Evolutionary conservation across 2,888 invertebrate genomes (phyloP).

Genomic region (Yponomeuta sedellus): DNA sequence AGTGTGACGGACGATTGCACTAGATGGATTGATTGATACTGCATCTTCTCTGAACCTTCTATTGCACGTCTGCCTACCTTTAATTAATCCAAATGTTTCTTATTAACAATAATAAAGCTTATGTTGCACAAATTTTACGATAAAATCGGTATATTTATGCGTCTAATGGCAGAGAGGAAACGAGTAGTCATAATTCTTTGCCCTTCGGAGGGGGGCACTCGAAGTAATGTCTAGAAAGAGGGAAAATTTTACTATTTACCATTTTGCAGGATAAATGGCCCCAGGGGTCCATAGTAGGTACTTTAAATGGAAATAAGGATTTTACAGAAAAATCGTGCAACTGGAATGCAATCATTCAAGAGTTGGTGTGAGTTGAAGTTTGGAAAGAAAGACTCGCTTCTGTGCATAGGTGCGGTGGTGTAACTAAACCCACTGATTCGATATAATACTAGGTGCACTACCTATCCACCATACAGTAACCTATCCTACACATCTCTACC

Average conservation of each 20-base stretch:
- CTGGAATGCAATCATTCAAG: no score
- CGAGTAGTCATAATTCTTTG: conserved; percentile 15
- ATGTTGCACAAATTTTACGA: conserved; percentile 47
- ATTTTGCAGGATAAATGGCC: background rate
- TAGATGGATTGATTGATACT: background rate
- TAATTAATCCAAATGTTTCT: conserved; percentile 44
- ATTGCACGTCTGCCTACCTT: conserved; percentile 22
- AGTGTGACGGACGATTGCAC: background rate
- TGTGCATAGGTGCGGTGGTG: no score
- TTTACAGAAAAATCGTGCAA: background rate
- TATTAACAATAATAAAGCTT: conserved; percentile 47
- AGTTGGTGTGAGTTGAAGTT: no score
- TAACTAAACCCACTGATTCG: no score
- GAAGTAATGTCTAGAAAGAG: background rate
- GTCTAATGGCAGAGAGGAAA: conserved; percentile 9
- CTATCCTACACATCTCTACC: background rate
- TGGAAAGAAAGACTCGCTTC: no score
- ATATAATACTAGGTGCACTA: no score
- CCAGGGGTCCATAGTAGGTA: background rate
- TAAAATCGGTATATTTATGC: conserved; percentile 28
- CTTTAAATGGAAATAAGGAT: background rate
- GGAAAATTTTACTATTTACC: conserved; percentile 7
- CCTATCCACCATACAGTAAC: background rate
- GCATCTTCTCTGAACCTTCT: background rate
- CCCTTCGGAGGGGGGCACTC: conserved; percentile 8